Percentiles rank a stretch among this genome's conserved stretches.
Conservation (phyloP, 2,113 vertebrate genomes). For the Spilogale gracilis region DNA sequence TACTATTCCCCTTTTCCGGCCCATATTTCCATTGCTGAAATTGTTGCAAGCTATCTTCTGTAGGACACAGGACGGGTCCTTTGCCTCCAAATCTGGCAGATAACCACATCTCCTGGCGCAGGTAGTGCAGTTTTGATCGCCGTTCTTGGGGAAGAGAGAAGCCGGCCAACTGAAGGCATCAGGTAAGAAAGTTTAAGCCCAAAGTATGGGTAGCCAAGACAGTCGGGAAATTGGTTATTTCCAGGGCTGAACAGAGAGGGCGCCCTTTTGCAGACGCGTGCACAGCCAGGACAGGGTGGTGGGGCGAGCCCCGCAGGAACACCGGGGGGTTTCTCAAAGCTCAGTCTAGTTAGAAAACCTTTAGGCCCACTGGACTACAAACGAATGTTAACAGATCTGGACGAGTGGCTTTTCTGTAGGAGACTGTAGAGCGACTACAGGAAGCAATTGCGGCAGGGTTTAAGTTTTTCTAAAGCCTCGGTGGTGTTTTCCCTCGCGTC, state of each 20-base stretch:
- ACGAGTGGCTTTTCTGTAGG: neutral
- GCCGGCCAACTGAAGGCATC: neutral
- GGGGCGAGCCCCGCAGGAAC: neutral
- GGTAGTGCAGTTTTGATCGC: neutral
- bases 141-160: neutral
- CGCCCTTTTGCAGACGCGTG: neutral
- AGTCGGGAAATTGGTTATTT: neutral
- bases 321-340: neutral
- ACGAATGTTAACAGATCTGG: neutral
- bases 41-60: neutral
- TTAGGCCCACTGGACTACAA: neutral
- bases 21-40: neutral
- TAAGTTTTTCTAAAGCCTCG: slow-evolving; percentile 62
- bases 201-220: neutral
- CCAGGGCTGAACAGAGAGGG: slow-evolving; percentile 51
- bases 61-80: neutral
- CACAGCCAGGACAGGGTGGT: accelerated
- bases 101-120: neutral
- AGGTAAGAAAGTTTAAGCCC: neutral
- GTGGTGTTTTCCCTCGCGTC: neutral
- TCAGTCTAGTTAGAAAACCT: neutral
- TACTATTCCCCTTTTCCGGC: neutral
- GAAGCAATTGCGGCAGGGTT: neutral
- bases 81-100: neutral
- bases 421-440: neutral